These are phyloP conservation scores for Platycheirus albimanus DNA, from an alignment of 2,888 invertebrate species.

Conservation along the genomic window DNA sequence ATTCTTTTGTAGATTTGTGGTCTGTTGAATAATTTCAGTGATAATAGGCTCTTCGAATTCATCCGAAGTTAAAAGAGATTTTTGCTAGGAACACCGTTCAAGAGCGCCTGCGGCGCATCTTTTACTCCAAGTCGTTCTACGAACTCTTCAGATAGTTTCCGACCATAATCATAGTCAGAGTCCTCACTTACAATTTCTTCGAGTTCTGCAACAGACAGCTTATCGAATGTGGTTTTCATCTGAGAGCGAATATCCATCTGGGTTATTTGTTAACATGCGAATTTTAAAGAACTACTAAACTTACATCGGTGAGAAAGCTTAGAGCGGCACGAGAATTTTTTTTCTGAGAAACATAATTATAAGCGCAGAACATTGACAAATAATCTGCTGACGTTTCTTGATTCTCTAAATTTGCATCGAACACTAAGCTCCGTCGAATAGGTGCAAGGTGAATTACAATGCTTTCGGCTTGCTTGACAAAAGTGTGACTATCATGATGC, in stretches of 20 bases:
- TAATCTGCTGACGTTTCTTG: conserved; percentile 87
- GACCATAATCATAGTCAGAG: conserved; percentile 95
- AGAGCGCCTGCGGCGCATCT: conserved; percentile 89
- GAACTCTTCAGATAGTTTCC: conserved; percentile 91
- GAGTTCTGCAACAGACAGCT: conserved; percentile 85
- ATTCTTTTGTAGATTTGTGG: conserved; percentile 92
- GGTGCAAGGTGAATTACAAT: conserved; percentile 96
- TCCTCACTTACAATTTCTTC: conserved; percentile 93
- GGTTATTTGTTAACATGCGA: conserved; percentile 84
- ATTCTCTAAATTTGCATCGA: conserved; percentile 84
- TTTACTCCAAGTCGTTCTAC: conserved; percentile 89
- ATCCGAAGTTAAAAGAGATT: conserved; percentile 88
- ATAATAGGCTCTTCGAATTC: conserved; percentile 96
- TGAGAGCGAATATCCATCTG: conserved; percentile 88
- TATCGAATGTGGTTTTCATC: conserved; percentile 84
- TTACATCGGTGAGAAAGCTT: conserved; percentile 92
- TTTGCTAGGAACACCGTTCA: conserved; percentile 94
- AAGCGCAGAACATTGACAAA: conserved; percentile 93
- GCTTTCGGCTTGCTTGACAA: conserved; percentile 94
- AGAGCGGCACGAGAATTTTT: conserved; percentile 90
- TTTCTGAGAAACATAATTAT: conserved; percentile 93
- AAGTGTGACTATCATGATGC: conserved; percentile 86
- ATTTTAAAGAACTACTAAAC: no score
- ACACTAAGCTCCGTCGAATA: conserved; percentile 93
- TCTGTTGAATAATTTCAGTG: conserved; percentile 93